Base-by-base conservation (phyloP, 2,888 invertebrate species). In the Rhaphigaster nebulosa region DNA sequence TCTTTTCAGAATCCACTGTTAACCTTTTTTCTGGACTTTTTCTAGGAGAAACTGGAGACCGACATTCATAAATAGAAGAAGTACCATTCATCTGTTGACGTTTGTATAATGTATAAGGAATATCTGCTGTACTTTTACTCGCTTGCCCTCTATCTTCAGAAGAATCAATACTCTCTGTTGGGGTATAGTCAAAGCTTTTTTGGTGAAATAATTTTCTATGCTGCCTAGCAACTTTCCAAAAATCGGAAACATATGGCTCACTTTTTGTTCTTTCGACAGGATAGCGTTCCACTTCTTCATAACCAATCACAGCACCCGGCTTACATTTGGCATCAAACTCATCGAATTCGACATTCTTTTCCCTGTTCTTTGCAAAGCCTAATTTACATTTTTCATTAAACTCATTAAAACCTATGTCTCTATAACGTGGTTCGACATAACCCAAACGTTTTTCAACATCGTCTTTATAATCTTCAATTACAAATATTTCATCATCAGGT, bases 51-150 rank as follows among this genome's bases (percentile, higher is more conserved):
- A 91, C 91, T 20, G 92, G 92, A 18, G 92, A 92, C 15, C 92
- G 91, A 56, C 91, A 91, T 90, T 92, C 91, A 87, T 88, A 92
- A 38, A 90, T 89, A 45, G 96, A 95, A 0, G 97, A 96, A 0
- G 97, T 97, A 0, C 97, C 97, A 93, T 97, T 97, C 96, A 97
- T 97, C 1, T 97, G 95, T 93, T 97, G 97, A 8, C 97, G 95
- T 93, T 97, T 97, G 93, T 97, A 97, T 89, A 97, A 94, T 13
- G 97, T 97, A 93, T 98, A 98, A 0, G 97, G 97, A 93, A 98
- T 97, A 92, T 97, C 97, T 92, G 95, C 95, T 56, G 96, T 96
- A 8, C 94, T 95, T 94, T 90, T 95, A 94, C 65, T 95, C 94
- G 91, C 91, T 87, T 90, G 89, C 54, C 91, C 90, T 50, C 96